phyloP scores from a whole-genome alignment of 2,113 vertebrate genomes.

The Epinephelus moara region DNA sequence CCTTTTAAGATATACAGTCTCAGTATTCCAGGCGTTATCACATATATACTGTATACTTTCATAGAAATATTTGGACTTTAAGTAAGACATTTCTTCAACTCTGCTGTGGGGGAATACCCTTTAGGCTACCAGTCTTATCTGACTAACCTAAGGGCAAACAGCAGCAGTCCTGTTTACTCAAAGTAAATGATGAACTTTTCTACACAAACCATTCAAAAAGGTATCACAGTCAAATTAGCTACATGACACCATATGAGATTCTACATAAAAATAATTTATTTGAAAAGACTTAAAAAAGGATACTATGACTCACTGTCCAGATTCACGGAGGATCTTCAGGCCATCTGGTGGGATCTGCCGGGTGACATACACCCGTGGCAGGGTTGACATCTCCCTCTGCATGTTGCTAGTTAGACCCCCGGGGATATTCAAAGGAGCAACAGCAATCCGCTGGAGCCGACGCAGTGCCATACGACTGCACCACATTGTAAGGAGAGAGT shows the following conservation, averaged over 20 bases:
- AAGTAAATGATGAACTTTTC: conserved; percentile 69
- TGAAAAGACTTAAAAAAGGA: background rate
- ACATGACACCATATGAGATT: background rate
- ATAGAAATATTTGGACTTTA: background rate
- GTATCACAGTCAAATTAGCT: background rate
- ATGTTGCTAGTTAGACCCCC: conserved; percentile 40
- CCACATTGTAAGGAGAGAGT: conserved; percentile 77
- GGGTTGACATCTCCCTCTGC: conserved; percentile 76
- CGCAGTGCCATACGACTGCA: conserved; percentile 73
- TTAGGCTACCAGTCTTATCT: conserved; percentile 41
- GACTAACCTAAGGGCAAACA: conserved; percentile 43
- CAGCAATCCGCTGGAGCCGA: conserved; percentile 68
- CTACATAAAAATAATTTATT: background rate
- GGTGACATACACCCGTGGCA: conserved; percentile 84
- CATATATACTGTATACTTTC: background rate
- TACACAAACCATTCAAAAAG: conserved; percentile 19
- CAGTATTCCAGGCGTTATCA: background rate
- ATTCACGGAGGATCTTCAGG: conserved; percentile 83
- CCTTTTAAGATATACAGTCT: background rate
- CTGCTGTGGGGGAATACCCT: conserved; percentile 13
- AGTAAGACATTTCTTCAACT: background rate
- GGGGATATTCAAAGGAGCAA: conserved; percentile 58
- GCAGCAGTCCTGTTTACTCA: conserved; percentile 57
- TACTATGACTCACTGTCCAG: conserved; percentile 80
- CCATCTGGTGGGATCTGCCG: conserved; percentile 85